phyloP scores from a whole-genome alignment of 2,888 invertebrate species.

The Trachelus tabidus region DNA sequence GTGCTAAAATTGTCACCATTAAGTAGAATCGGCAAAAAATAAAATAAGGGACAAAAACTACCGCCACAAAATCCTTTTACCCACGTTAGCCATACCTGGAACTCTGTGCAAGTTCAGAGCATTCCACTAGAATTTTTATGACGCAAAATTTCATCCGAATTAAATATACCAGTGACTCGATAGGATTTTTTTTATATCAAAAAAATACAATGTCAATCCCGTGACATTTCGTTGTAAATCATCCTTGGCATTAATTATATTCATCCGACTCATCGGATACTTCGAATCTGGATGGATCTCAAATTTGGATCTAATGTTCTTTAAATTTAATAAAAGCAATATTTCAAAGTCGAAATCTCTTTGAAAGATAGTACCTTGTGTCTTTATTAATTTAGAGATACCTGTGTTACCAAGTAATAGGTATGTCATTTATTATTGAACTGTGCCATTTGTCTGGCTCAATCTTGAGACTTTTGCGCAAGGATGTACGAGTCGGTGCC shows the following conservation, averaged over 20 bases:
- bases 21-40: not conserved
- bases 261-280: not conserved
- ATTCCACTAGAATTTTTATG: not conserved
- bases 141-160: not conserved
- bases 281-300: not conserved
- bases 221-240: not conserved
- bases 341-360: not conserved
- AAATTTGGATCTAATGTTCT: not conserved
- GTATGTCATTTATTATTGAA: not conserved
- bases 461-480: conserved; percentile 49
- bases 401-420: not conserved
- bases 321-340: not conserved
- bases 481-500: conserved; percentile 55
- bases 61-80: not conserved
- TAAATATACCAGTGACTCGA: not conserved
- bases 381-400: not conserved
- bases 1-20: conserved; percentile 27
- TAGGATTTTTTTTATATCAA: not conserved
- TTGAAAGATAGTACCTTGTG: not conserved
- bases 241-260: not conserved
- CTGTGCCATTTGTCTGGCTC: not conserved
- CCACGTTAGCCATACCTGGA: not conserved
- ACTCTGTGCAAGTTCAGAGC: not conserved
- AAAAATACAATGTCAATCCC: not conserved
- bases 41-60: not conserved